Conservation (phyloP, 2,888 invertebrate genomes). For the Cheilosia variabilis region DNA sequence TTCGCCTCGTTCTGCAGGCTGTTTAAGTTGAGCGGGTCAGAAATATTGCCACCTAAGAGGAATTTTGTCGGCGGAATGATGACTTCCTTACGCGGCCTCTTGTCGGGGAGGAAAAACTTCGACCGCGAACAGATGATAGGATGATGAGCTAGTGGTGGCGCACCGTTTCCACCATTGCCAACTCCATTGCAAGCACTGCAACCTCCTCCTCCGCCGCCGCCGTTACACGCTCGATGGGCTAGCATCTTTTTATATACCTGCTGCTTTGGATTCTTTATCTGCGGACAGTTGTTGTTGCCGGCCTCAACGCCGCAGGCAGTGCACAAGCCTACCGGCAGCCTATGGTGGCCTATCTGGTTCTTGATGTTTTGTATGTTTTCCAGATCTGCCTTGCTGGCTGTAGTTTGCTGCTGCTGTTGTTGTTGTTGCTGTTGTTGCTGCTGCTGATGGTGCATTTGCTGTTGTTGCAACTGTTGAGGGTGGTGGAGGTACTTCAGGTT, state of each 20-base stretch:
- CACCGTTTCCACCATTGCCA: slow-evolving; percentile 61
- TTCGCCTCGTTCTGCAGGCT: slow-evolving; percentile 93
- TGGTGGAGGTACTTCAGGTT: slow-evolving; percentile 74
- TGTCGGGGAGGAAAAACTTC: slow-evolving; percentile 90
- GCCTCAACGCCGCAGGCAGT: slow-evolving; percentile 66
- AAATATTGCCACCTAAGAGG: slow-evolving; percentile 95
- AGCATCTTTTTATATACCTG: slow-evolving; percentile 81
- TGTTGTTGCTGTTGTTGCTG: slow-evolving; percentile 61
- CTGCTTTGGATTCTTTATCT: slow-evolving; percentile 77
- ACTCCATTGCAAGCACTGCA: slow-evolving; percentile 64
- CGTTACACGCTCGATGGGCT: slow-evolving; percentile 76
- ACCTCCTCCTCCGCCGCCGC: slow-evolving; percentile 50
- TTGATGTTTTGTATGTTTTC: slow-evolving; percentile 83
- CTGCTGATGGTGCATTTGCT: slow-evolving; percentile 65
- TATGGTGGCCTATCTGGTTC: slow-evolving; percentile 80
- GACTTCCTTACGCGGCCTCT: slow-evolving; percentile 89
- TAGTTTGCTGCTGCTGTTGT: slow-evolving; percentile 55
- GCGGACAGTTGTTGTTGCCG: slow-evolving; percentile 64
- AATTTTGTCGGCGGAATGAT: slow-evolving; percentile 96
- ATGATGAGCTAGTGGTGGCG: slow-evolving; percentile 60
- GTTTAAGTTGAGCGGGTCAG: slow-evolving; percentile 96
- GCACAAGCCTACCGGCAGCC: slow-evolving; percentile 54
- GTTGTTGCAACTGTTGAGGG: slow-evolving; percentile 73
- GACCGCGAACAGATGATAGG: slow-evolving; percentile 84
- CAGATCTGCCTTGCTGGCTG: slow-evolving; percentile 80